Base-by-base conservation (phyloP, 2,888 invertebrate genomes). In the Helicoverpa assulta region DNA sequence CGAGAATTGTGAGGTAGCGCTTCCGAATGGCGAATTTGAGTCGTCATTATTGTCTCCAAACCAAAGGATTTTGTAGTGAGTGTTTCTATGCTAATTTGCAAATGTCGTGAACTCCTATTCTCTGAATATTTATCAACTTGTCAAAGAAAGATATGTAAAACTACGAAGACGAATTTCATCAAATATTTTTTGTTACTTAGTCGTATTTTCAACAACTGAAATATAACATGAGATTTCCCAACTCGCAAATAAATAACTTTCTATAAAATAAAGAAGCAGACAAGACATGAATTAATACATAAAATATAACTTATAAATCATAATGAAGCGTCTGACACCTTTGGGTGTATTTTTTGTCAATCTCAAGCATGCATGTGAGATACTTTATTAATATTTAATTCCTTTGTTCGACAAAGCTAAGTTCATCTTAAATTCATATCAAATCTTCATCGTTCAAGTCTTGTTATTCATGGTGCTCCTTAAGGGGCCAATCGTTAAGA, bases 1-100 rank as follows among this genome's bases (percentile, higher is more conserved):
- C 76, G 88, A 82, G 83, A 81, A 82, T 80, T 79, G 74, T 74
- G 81, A 85, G 76, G 74, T 80, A 80, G 80, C 78, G 77, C 69
- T 84, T 73, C 77, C 81, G 81, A 86, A 86, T 82, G 71, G 76
- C 64, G 67, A 73, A 71, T 82, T 79, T 83, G 64, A 21, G 73
- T 67, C 64, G 58, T 71, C 59, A 73, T 84, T 84, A 80, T 75
- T 73, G 73, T 73, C 69, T 70, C 58, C 33, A 66, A 72, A 73
- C 77, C 67, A 67, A 26, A 66, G 56, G 66, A 66, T 54, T 68
- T 62, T 61, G n/a, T 52, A 53, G 61, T 52, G 14, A 0, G 12
- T 55, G 64, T 68, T 67, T 47, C 5, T 19, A 12, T 57, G 62
- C 26, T 55, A 16, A 51, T 50, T 26, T n/a, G 16, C 8, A 33